Evolutionary conservation across 2,888 invertebrate genomes (phyloP).

Genomic region (Tenthredo livida): DNA sequence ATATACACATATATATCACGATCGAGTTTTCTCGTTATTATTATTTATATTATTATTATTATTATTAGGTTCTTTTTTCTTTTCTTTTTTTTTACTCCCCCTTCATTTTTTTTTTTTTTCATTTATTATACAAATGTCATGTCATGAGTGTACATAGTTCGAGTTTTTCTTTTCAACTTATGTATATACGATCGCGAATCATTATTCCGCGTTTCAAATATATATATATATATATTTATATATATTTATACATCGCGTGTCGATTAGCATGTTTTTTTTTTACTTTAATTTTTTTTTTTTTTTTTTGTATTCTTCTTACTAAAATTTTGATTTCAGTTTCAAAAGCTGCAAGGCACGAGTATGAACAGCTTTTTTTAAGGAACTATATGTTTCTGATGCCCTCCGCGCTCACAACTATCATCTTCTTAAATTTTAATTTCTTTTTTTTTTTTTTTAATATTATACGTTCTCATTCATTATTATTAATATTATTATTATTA

Average conservation of each 20-base stretch:
- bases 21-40: not conserved
- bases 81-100: not conserved
- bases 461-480: not conserved
- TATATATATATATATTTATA: not conserved
- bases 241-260: not conserved
- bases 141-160: not conserved
- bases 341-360: conserved; percentile 76
- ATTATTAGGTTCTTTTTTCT: not conserved
- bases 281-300: conserved; percentile 49
- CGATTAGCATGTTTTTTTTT: conserved; percentile 15
- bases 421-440: conserved; percentile 29
- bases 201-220: not conserved
- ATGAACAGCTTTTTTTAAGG: conserved; percentile 69
- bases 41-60: not conserved
- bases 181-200: not conserved
- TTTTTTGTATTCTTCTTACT: conserved; percentile 10
- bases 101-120: conserved; percentile 10
- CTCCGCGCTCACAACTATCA: conserved; percentile 40
- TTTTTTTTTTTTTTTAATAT: not conserved
- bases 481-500: not conserved
- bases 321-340: conserved; percentile 70
- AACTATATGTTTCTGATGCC: conserved; percentile 51
- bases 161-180: not conserved
- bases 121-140: not conserved
- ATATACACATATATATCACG: not conserved